phyloP scores from a whole-genome alignment of 2,888 invertebrate species.

The Altica lythri region DNA sequence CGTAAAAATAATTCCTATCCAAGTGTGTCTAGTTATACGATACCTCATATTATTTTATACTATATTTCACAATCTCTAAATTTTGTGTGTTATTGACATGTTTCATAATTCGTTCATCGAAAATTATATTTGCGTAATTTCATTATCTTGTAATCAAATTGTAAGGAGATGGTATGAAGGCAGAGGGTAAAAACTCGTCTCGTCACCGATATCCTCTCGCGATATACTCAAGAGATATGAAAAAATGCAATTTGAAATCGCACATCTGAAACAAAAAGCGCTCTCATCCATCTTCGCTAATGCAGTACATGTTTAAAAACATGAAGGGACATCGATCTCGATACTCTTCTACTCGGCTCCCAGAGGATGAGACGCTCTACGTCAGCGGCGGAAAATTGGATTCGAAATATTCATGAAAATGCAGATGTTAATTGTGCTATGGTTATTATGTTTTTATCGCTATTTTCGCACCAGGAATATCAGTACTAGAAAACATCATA shows the following conservation, averaged over 20 bases:
- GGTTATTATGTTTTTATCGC: too few species aligned
- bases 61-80: too few species aligned
- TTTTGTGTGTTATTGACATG: too few species aligned
- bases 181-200: background rate
- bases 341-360: conserved; percentile 10
- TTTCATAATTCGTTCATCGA: too few species aligned
- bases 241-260: conserved; percentile 20
- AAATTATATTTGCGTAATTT: background rate
- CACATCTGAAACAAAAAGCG: conserved; percentile 21
- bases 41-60: too few species aligned
- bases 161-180: background rate
- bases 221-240: background rate
- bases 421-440: too few species aligned
- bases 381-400: background rate
- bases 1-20: too few species aligned
- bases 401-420: too few species aligned
- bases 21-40: too few species aligned
- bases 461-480: too few species aligned
- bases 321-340: conserved; percentile 20
- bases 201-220: background rate
- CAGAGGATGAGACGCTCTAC: conserved; percentile 4
- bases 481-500: too few species aligned
- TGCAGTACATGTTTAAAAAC: conserved; percentile 24
- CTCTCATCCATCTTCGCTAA: conserved; percentile 22
- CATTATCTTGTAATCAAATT: background rate